Base-by-base conservation (phyloP, 2,888 invertebrate genomes). In the Callyntrura sp. region DNA sequence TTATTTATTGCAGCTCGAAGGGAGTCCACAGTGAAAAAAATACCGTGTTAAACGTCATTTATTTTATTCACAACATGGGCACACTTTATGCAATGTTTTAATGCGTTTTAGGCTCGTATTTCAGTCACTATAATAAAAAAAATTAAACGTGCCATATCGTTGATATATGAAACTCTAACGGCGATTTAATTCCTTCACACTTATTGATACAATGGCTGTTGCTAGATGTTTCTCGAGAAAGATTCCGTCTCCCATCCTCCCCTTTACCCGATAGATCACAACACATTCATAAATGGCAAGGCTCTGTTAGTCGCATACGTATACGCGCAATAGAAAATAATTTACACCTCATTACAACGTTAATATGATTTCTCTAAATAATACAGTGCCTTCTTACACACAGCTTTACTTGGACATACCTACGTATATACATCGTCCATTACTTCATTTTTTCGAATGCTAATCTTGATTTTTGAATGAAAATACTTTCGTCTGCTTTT, bases 1-100 rank as follows among this genome's bases (percentile, higher is more conserved):
- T 82, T 88, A 88, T 88, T 88, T 88, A 88, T 88, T 88, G 45
- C 88, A 73, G 82, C 68, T 82, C 70, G 48, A 73, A 73, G 73
- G 65, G 82, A 65, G 82, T 81, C 79, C 25, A 57, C 12, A 55
- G 35, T 11, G 20, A 43, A 81, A 81, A 81, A 81, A 81, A 81
- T 79, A 17, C 79, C 60, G n/a, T 81, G 51, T 25, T 51, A 76
- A 76, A 20, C 48, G 48, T 76, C 51, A 51, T 76, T 51, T 48
- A 48, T 73, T 17, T 23, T 48, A 62, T 62, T 23, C 23, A 62
- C 25, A 23, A 14, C 35, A 35, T 35, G 35, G 6, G 35, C 35
- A 35, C 35, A 35, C 35, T 35, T 6, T 35, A 35, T 35, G 35
- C 35, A 35, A 35, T 35, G 35, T 35, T 35, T 35, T 35, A 35